These are phyloP conservation scores for Rhinatrema bivittatum DNA, from an alignment of 2,797 vertebrate genomes.

Conservation along the genomic window DNA sequence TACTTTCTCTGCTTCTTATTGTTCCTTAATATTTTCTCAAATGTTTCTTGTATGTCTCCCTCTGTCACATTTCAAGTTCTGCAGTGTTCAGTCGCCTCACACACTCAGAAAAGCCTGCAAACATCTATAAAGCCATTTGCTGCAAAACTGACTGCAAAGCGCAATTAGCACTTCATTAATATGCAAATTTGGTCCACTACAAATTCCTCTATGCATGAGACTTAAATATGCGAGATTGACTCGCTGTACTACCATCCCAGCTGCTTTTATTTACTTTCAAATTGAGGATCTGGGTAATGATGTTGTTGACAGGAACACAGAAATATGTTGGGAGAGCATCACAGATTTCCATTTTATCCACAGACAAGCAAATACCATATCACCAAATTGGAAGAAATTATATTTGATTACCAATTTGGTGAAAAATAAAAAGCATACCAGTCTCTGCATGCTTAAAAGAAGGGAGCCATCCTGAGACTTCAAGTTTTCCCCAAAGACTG, in stretches of 20 bases:
- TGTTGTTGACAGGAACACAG: conserved; percentile 57
- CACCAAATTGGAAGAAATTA: too few species aligned
- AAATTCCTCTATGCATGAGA: conserved; percentile 50
- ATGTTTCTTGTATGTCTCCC: too few species aligned
- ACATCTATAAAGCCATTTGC: conserved; percentile 54
- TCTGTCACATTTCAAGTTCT: too few species aligned
- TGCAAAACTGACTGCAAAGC: conserved; percentile 56
- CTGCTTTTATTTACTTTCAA: conserved; percentile 64
- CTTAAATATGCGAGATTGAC: conserved; percentile 52
- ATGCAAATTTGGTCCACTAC: conserved; percentile 55
- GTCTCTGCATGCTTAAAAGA: too few species aligned
- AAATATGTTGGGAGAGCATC: conserved; percentile 51
- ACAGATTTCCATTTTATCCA: conserved; percentile 45
- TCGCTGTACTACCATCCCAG: conserved; percentile 48
- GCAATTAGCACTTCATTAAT: conserved; percentile 64
- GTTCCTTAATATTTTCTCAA: too few species aligned
- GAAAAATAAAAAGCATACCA: conserved; percentile 38
- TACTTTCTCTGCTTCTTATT: too few species aligned
- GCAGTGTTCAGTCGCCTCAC: conserved; percentile 36
- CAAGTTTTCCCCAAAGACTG: conserved; percentile 33
- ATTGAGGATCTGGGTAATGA: conserved; percentile 53
- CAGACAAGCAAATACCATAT: conserved; percentile 34
- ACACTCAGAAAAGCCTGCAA: conserved; percentile 48
- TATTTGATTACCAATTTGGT: conserved; percentile 45
- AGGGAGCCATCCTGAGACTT: conserved; percentile 31